A percentile compares a stretch with the other conserved stretches of the same genome.
phyloP scores from a whole-genome alignment of 2,113 vertebrate genomes.

The Xenopus borealis region DNA sequence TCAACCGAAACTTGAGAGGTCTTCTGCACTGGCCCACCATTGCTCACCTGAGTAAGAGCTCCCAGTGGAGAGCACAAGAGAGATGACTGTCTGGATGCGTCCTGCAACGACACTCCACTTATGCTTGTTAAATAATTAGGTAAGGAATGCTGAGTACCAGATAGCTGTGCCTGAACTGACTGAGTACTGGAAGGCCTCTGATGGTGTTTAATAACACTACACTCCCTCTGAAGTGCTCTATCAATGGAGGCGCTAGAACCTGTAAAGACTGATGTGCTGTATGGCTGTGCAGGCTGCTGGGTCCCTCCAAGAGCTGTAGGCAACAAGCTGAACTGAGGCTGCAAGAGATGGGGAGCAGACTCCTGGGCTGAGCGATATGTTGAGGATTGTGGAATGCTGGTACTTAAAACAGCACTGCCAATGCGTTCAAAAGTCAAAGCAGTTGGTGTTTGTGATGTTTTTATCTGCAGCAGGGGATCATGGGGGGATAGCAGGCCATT shows the following conservation, averaged over 20 bases:
- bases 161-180: constrained; percentile 80
- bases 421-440: constrained; percentile 88
- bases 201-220: constrained; percentile 99
- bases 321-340: constrained; percentile 81
- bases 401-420: constrained; percentile 74
- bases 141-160: constrained; percentile 87
- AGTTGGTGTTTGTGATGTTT: constrained; percentile 83
- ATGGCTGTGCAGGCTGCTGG: constrained; percentile 39
- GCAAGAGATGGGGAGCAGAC: constrained; percentile 93
- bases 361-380: constrained; percentile 98
- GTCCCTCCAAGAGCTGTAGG: constrained; percentile 26
- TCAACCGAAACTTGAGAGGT: constrained; percentile 74
- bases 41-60: constrained; percentile 83
- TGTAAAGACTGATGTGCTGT: constrained; percentile 81
- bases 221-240: constrained; percentile 98
- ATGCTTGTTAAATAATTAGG: constrained; percentile 81
- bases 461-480: constrained; percentile 87
- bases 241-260: constrained; percentile 85
- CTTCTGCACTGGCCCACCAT: constrained; percentile 78
- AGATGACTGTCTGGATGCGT: constrained; percentile 77
- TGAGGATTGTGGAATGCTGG: constrained; percentile 88
- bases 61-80: constrained; percentile 79
- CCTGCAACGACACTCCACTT: constrained; percentile 80
- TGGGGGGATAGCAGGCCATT: constrained; percentile 86
- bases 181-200: constrained; percentile 97